A percentile compares a stretch with the other conserved stretches of the same genome.
Evolutionary conservation across 2,888 invertebrate species (phyloP).

Genomic region (Luffia ferchaultella): DNA sequence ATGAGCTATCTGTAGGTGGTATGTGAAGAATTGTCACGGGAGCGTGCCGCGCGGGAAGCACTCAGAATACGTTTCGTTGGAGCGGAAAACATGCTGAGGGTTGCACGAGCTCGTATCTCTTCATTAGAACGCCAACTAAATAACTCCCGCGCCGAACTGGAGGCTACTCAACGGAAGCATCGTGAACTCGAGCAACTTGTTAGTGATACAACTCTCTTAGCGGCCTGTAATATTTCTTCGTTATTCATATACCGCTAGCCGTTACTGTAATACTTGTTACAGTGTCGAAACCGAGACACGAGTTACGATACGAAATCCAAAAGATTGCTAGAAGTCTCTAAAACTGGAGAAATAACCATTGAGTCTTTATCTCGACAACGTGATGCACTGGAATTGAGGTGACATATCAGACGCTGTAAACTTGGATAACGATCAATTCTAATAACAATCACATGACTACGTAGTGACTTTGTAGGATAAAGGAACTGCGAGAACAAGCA

Average conservation of each 20-base stretch:
- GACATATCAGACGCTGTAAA: no score
- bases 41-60: conserved; percentile 39
- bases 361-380: conserved; percentile 45
- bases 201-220: no score
- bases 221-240: no score
- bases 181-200: conserved; percentile 54
- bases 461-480: conserved; percentile 29
- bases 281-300: conserved; percentile 48
- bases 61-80: conserved; percentile 42
- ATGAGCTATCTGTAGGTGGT: no score
- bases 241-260: no score
- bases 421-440: no score
- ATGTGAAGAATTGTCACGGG: conserved; percentile 38
- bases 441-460: no score
- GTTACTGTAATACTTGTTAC: no score
- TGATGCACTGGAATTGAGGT: conserved; percentile 52
- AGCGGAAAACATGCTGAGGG: conserved; percentile 49
- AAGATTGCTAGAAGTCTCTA: conserved; percentile 45
- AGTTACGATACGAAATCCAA: conserved; percentile 44
- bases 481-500: conserved; percentile 40
- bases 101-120: conserved; percentile 42
- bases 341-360: conserved; percentile 48
- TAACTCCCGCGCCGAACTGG: conserved; percentile 36
- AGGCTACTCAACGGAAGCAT: conserved; percentile 36
- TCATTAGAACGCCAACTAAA: conserved; percentile 46